Evolutionary conservation across 2,888 invertebrate genomes (phyloP).

Genomic region (Slavum lentiscoides): DNA sequence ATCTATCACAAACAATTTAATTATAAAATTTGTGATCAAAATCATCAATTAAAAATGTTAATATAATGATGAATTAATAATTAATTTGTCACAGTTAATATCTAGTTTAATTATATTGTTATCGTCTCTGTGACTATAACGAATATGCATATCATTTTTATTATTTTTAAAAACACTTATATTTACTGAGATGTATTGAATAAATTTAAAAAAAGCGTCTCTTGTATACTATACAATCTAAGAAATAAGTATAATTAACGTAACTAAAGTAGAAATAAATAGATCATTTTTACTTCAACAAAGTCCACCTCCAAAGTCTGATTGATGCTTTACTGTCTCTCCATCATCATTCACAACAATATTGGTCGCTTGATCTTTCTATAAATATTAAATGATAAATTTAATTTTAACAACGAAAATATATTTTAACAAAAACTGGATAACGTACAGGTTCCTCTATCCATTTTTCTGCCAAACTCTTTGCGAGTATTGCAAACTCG

Average conservation of each 20-base stretch:
- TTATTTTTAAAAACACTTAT: background rate
- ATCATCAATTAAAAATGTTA: background rate
- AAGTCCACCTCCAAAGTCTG: conserved; percentile 45
- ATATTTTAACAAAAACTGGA: background rate
- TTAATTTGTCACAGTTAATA: too few relatives aligned
- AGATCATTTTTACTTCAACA: background rate
- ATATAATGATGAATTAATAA: too few relatives aligned
- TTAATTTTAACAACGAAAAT: background rate
- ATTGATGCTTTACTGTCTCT: background rate
- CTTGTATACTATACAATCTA: background rate
- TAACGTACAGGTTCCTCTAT: conserved; percentile 63
- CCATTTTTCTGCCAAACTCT: conserved; percentile 62
- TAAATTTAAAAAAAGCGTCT: background rate
- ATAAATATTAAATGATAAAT: background rate
- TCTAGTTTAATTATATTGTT: background rate
- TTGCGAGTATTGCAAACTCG: conserved; percentile 78
- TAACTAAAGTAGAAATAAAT: conserved; percentile 4
- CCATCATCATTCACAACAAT: background rate
- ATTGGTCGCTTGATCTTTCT: conserved; percentile 7
- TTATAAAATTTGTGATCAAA: background rate
- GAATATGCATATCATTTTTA: background rate
- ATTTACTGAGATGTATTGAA: background rate
- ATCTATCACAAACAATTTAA: background rate
- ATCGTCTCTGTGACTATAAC: too few relatives aligned
- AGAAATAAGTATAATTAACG: background rate